phyloP scores from a whole-genome alignment of 2,888 invertebrate species.

The Thecophora atra region DNA sequence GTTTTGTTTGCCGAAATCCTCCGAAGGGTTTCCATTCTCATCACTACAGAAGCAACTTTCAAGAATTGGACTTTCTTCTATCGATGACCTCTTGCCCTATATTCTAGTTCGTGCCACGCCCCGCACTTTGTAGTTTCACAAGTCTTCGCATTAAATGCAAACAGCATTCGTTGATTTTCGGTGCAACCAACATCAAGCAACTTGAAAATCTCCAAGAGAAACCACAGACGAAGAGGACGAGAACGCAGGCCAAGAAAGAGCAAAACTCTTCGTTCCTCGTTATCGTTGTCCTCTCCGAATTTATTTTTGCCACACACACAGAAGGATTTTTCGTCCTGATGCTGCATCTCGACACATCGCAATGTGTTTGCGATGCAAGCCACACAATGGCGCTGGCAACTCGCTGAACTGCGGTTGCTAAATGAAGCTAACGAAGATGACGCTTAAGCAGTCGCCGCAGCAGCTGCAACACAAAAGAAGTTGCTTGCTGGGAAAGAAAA shows the following conservation, averaged over 20 bases:
- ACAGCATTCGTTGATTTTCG: neutral
- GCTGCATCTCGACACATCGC: neutral
- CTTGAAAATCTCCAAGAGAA: neutral
- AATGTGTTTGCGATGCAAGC: constrained; percentile 19
- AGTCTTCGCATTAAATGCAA: neutral
- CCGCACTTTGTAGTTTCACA: neutral
- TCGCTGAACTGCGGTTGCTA: constrained; percentile 25
- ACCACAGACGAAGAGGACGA: neutral
- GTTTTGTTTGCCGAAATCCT: neutral
- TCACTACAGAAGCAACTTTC: neutral
- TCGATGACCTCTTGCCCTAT: neutral
- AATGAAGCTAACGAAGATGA: constrained; percentile 30
- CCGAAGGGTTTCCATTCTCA: neutral
- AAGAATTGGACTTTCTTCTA: neutral
- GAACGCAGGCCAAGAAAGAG: neutral
- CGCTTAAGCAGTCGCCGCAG: neutral
- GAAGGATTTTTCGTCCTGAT: neutral
- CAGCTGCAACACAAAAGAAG: constrained; percentile 24
- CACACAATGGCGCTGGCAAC: constrained; percentile 30
- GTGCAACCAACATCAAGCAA: neutral
- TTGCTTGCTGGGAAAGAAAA: constrained; percentile 2
- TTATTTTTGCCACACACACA: constrained; percentile 17
- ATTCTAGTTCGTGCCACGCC: neutral
- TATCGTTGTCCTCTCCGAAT: neutral
- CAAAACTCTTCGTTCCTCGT: constrained; percentile 13